Percentiles rank a stretch among this genome's conserved stretches.
Conservation (phyloP, 2,888 invertebrate genomes). For the Ormyrus nitidulus region DNA sequence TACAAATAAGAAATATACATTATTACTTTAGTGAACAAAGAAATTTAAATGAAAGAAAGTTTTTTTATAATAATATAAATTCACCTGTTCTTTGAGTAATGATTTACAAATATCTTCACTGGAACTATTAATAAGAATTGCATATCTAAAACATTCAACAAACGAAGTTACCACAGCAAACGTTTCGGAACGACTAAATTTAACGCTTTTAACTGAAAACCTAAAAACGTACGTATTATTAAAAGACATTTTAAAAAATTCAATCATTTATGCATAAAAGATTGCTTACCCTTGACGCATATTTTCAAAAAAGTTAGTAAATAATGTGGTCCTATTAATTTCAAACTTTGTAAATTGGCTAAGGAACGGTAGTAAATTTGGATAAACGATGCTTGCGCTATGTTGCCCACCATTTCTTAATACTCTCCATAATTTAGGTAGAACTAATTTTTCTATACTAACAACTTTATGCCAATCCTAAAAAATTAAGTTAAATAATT, state of each 20-base stretch:
- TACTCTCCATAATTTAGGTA: slow-evolving; percentile 83
- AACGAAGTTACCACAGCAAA: slow-evolving; percentile 82
- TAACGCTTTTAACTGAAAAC: slow-evolving; percentile 79
- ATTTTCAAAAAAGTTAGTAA: slow-evolving; percentile 82
- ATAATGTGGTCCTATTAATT: slow-evolving; percentile 77
- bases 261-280: neutral
- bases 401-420: slow-evolving; percentile 86
- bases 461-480: slow-evolving; percentile 85
- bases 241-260: no score
- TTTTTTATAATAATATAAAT: slow-evolving; percentile 18
- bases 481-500: slow-evolving; percentile 61
- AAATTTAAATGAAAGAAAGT: slow-evolving; percentile 4
- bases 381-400: slow-evolving; percentile 84
- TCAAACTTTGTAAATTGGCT: slow-evolving; percentile 81
- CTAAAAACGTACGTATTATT: slow-evolving; percentile 71
- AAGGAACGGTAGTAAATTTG: slow-evolving; percentile 86
- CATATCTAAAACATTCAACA: slow-evolving; percentile 85
- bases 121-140: slow-evolving; percentile 77
- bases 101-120: slow-evolving; percentile 74
- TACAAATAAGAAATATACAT: slow-evolving; percentile 68
- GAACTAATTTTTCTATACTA: slow-evolving; percentile 84
- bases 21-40: neutral
- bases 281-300: slow-evolving; percentile 80
- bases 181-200: slow-evolving; percentile 82
- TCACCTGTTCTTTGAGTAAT: slow-evolving; percentile 73